Evolutionary conservation across 2,797 vertebrate species (phyloP).

Genomic region (Heliangelus exortis): DNA sequence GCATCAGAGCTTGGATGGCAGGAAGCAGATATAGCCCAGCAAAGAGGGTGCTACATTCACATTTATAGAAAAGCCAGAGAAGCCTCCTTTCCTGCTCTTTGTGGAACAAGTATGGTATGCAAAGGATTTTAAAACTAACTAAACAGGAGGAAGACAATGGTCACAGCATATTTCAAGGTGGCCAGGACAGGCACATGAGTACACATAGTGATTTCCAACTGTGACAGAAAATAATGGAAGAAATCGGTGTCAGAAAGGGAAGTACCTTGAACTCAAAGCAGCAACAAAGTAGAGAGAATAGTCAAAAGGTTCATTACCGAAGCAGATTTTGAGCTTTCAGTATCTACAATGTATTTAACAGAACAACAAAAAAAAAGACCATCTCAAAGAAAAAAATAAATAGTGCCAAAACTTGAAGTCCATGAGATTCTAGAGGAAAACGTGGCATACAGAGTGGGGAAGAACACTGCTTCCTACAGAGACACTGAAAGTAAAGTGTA

Average conservation of each 20-base stretch:
- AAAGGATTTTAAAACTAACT: not conserved
- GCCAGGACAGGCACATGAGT: not conserved
- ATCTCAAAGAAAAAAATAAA: not conserved
- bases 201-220: not conserved
- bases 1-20: not conserved
- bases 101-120: not conserved
- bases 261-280: not conserved
- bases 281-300: not conserved
- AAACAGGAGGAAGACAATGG: not conserved
- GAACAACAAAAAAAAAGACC: not conserved
- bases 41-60: not conserved
- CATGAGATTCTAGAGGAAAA: not conserved
- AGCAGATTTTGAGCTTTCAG: not conserved
- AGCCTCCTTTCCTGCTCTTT: not conserved
- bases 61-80: not conserved
- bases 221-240: not conserved
- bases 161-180: not conserved
- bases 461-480: not conserved
- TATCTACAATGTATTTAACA: not conserved
- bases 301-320: not conserved
- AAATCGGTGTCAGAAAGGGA: not conserved
- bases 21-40: not conserved
- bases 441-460: not conserved
- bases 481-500: not conserved
- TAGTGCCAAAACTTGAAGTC: not conserved